phyloP scores from a whole-genome alignment of 2,888 invertebrate species.

The Geotrupes spiniger region DNA sequence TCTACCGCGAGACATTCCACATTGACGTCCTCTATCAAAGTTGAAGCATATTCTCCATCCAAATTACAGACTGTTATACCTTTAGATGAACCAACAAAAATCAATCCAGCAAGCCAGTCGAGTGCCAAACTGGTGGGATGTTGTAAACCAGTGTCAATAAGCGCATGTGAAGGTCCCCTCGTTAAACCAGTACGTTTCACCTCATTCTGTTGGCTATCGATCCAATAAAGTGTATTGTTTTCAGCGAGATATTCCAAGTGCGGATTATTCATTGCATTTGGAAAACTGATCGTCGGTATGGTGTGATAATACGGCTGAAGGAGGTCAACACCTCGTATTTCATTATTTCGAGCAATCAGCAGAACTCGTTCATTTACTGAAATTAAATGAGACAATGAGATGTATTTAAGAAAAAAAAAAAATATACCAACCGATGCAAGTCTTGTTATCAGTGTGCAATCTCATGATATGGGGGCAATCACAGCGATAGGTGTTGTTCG shows the following conservation, averaged over 20 bases:
- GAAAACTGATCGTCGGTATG: slow-evolving; percentile 76
- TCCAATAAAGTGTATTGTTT: slow-evolving; percentile 72
- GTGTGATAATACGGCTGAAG: slow-evolving; percentile 72
- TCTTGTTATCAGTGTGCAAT: slow-evolving; percentile 61
- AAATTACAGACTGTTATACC: slow-evolving; percentile 70
- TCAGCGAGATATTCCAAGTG: slow-evolving; percentile 68
- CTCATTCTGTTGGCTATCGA: slow-evolving; percentile 72
- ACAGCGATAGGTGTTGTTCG: slow-evolving; percentile 64
- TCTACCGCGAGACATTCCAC: slow-evolving; percentile 69
- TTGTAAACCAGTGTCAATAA: slow-evolving; percentile 68
- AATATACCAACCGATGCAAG: slow-evolving; percentile 60
- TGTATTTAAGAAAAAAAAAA: neutral
- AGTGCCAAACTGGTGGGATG: slow-evolving; percentile 72
- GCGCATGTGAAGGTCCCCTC: slow-evolving; percentile 67
- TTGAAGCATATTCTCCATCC: slow-evolving; percentile 66
- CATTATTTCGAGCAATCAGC: slow-evolving; percentile 70
- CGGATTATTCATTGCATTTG: slow-evolving; percentile 67
- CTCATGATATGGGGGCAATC: slow-evolving; percentile 88
- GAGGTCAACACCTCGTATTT: slow-evolving; percentile 81
- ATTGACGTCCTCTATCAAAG: slow-evolving; percentile 46
- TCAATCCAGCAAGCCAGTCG: slow-evolving; percentile 76
- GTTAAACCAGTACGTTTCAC: slow-evolving; percentile 67
- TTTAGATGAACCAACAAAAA: slow-evolving; percentile 66
- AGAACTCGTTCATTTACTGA: slow-evolving; percentile 76
- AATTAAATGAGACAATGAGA: slow-evolving; percentile 29